Evolutionary conservation across 2,888 invertebrate genomes (phyloP).

Genomic region (Leucoma salicis): DNA sequence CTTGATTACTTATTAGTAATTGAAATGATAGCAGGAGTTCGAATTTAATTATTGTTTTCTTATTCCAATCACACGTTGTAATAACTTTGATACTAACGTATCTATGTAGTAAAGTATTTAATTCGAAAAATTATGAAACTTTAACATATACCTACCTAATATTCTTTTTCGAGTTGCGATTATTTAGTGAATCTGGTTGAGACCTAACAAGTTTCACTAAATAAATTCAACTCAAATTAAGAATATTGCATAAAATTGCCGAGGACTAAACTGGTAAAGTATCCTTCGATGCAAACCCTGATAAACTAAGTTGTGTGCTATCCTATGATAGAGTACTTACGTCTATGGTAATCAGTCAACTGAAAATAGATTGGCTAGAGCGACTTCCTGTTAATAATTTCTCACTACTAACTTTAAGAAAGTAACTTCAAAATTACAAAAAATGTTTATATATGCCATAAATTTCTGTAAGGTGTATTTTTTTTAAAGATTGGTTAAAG

Average conservation of each 20-base stretch:
- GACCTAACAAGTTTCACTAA: background rate
- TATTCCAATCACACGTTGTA: background rate
- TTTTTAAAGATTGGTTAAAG: too few relatives aligned
- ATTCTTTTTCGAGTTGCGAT: background rate
- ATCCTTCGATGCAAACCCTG: slow-evolving; percentile 15
- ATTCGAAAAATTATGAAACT: background rate
- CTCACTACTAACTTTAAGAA: too few relatives aligned
- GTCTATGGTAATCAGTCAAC: slow-evolving; percentile 19
- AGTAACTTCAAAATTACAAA: too few relatives aligned
- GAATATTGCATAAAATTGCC: background rate
- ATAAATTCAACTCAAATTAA: background rate
- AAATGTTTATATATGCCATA: too few relatives aligned
- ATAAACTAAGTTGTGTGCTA: slow-evolving; percentile 10
- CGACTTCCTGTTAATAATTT: background rate
- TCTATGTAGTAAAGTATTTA: background rate
- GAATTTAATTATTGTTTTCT: background rate
- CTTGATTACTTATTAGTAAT: background rate
- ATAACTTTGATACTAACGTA: background rate
- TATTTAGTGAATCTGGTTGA: too few relatives aligned
- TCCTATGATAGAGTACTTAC: slow-evolving; percentile 3
- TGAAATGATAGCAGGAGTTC: background rate
- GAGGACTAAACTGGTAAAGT: slow-evolving; percentile 2
- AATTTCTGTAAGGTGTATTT: too few relatives aligned
- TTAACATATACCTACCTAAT: background rate
- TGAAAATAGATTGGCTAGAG: slow-evolving; percentile 1